Evolutionary conservation across 2,113 vertebrate species (phyloP).

Genomic region (Hemicordylus capensis): DNA sequence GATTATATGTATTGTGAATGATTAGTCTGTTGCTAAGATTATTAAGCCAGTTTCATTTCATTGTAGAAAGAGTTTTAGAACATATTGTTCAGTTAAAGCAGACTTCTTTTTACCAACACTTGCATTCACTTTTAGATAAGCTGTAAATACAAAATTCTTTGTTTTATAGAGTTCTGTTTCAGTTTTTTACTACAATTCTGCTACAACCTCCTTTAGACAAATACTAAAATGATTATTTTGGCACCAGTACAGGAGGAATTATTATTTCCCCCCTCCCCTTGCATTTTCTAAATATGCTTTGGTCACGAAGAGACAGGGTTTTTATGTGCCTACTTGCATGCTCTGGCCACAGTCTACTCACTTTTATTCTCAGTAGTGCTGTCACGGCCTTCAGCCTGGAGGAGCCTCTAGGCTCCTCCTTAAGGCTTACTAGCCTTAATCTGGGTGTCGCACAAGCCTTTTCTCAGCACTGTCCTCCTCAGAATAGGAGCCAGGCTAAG

Average conservation of each 20-base stretch:
- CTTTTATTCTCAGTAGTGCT: no score
- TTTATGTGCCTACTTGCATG: no score
- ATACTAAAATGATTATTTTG: no score
- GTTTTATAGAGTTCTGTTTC: not conserved
- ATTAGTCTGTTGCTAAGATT: not conserved
- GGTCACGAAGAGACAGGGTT: no score
- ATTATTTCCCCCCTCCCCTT: not conserved
- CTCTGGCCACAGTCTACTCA: no score
- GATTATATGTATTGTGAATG: not conserved
- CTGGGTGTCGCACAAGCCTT: no score
- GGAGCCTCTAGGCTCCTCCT: no score
- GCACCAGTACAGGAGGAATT: not conserved
- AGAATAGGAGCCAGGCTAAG: no score
- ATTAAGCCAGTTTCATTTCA: not conserved
- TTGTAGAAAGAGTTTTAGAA: not conserved
- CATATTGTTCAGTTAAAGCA: not conserved
- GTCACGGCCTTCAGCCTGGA: no score
- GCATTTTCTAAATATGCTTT: not conserved
- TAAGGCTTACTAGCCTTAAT: no score
- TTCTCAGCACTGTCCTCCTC: no score
- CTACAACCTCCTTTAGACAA: not conserved
- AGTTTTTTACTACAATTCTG: not conserved
- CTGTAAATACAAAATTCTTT: not conserved
- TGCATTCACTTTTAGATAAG: not conserved
- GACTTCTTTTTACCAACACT: not conserved